These are phyloP conservation scores for Elachura formosa DNA, from an alignment of 2,113 vertebrate species.

Conservation along the genomic window DNA sequence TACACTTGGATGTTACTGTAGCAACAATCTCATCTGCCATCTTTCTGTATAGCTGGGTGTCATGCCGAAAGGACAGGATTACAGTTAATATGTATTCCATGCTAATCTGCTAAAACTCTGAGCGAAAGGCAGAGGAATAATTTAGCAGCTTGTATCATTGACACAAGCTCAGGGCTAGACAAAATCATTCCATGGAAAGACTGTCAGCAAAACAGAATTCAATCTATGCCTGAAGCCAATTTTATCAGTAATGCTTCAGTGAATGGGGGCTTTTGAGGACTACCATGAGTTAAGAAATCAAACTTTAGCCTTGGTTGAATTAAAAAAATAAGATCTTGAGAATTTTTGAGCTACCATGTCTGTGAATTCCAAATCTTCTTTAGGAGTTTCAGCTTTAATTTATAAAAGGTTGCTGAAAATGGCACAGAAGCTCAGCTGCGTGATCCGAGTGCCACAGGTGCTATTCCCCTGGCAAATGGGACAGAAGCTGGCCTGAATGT, in stretches of 20 bases:
- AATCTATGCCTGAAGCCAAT: background rate
- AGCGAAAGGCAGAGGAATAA: background rate
- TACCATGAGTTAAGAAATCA: background rate
- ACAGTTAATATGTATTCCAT: background rate
- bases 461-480: background rate
- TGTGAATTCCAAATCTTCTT: background rate
- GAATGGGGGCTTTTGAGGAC: background rate
- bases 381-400: background rate
- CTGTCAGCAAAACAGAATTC: background rate
- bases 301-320: background rate
- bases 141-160: background rate
- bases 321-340: background rate
- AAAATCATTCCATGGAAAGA: background rate
- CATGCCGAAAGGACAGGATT: background rate
- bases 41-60: background rate
- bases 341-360: background rate
- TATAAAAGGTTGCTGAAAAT: background rate
- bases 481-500: background rate
- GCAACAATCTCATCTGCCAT: background rate
- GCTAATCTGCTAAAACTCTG: background rate
- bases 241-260: background rate
- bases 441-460: background rate
- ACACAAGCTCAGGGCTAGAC: background rate
- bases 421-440: background rate
- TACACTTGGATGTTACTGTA: background rate